These are phyloP conservation scores for Busseola fusca DNA, from an alignment of 2,888 invertebrate species.

Conservation along the genomic window DNA sequence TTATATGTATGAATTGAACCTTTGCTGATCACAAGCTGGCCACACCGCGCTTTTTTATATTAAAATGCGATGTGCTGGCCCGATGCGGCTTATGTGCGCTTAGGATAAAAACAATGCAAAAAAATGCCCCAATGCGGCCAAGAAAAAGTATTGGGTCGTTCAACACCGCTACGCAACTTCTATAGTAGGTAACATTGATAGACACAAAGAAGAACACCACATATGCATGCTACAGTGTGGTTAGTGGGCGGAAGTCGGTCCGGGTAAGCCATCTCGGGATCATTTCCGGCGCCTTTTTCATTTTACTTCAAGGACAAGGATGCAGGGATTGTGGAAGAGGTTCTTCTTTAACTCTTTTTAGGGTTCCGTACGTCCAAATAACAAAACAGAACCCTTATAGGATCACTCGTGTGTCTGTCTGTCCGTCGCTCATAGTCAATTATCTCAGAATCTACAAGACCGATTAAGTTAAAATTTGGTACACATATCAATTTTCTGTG, in stretches of 20 bases:
- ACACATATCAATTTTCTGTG: too few relatives aligned
- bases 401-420: too few relatives aligned
- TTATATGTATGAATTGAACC: too few relatives aligned
- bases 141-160: constrained; percentile 9
- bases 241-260: constrained; percentile 60
- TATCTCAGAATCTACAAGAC: too few relatives aligned
- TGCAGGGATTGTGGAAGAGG: constrained; percentile 15
- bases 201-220: constrained; percentile 3
- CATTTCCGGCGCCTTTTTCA: constrained; percentile 53
- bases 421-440: too few relatives aligned
- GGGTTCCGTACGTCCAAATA: too few relatives aligned
- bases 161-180: constrained; percentile 2
- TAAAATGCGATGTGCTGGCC: not conserved
- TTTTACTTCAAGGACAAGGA: constrained; percentile 26
- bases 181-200: constrained; percentile 4
- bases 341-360: not conserved
- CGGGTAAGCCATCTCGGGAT: constrained; percentile 65
- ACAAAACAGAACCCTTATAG: too few relatives aligned
- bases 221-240: constrained; percentile 39
- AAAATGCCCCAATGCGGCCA: not conserved
- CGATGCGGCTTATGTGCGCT: too few relatives aligned
- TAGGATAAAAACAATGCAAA: not conserved
- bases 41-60: too few relatives aligned
- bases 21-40: too few relatives aligned
- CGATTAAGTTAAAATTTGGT: too few relatives aligned